Percentiles rank a stretch among this genome's conserved stretches.
phyloP scores from a whole-genome alignment of 1,140 invertebrate genomes.

The Hetaerina americana region DNA sequence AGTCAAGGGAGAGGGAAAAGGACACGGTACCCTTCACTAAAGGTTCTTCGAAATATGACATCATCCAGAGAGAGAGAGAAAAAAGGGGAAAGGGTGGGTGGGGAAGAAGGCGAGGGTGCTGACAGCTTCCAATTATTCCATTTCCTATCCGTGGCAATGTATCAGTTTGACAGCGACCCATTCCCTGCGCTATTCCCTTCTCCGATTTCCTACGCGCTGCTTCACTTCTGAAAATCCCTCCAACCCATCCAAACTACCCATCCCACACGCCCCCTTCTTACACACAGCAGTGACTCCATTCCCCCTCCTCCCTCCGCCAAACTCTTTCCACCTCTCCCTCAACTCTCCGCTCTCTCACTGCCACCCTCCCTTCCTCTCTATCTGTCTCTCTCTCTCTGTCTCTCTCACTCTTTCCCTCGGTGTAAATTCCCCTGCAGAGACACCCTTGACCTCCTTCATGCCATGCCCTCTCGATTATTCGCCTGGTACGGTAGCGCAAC shows the following conservation, averaged over 20 bases:
- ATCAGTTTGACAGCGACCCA: background rate
- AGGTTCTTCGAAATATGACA: background rate
- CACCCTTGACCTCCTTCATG: background rate
- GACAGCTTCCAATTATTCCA: background rate
- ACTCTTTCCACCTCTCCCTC: background rate
- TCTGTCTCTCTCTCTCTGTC: too few species aligned
- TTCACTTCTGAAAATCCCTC: background rate
- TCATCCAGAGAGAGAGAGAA: too few species aligned
- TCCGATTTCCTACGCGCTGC: background rate
- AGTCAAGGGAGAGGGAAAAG: background rate
- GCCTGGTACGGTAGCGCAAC: background rate
- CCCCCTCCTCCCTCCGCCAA: too few species aligned
- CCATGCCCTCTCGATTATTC: background rate
- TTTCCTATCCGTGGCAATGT: background rate
- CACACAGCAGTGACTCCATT: too few species aligned
- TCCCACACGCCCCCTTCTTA: too few species aligned
- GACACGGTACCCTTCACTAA: background rate
- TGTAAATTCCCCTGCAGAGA: background rate
- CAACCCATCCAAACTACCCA: too few species aligned
- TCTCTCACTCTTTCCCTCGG: background rate
- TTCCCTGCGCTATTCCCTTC: background rate
- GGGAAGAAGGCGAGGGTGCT: too few species aligned
- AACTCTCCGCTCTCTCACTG: background rate
- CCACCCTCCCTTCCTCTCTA: too few species aligned
- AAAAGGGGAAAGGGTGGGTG: too few species aligned